Percentiles rank a stretch among this genome's conserved stretches.
These are phyloP conservation scores for Actias luna DNA, from an alignment of 2,888 invertebrate species.

Conservation along the genomic window DNA sequence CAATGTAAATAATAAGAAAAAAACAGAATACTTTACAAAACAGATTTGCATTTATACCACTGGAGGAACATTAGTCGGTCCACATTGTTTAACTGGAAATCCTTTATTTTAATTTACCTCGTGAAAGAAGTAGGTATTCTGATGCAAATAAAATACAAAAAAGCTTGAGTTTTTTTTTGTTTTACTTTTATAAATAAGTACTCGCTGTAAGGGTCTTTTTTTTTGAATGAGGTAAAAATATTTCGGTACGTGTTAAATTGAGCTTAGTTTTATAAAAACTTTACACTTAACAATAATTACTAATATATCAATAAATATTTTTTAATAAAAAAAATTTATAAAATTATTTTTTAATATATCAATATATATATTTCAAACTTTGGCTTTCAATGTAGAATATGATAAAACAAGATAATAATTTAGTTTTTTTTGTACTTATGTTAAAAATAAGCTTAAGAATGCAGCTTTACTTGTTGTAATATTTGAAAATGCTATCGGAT, in stretches of 20 bases:
- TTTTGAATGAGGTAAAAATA: background rate
- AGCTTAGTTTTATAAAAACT: too few relatives aligned
- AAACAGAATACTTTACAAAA: conserved; percentile 48
- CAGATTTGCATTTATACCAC: conserved; percentile 51
- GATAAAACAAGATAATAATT: too few relatives aligned
- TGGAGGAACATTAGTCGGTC: conserved; percentile 39
- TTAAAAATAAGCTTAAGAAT: too few relatives aligned
- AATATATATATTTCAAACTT: too few relatives aligned
- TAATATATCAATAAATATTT: too few relatives aligned
- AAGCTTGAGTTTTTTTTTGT: background rate
- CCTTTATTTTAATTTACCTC: conserved; percentile 39
- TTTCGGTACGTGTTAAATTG: background rate
- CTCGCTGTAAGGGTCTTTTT: background rate
- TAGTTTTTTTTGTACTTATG: too few relatives aligned
- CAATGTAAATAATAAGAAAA: conserved; percentile 32
- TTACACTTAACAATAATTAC: too few relatives aligned
- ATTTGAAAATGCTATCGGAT: too few relatives aligned
- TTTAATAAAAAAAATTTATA: too few relatives aligned
- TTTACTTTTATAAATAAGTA: background rate
- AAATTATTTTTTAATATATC: too few relatives aligned
- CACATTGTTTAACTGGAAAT: conserved; percentile 40
- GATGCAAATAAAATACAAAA: conserved; percentile 31
- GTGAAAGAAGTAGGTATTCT: conserved; percentile 31
- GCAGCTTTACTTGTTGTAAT: too few relatives aligned
- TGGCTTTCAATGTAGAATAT: too few relatives aligned